These are phyloP conservation scores for Drosophila arizonae DNA, from an alignment of 1,140 invertebrate species.

Conservation along the genomic window DNA sequence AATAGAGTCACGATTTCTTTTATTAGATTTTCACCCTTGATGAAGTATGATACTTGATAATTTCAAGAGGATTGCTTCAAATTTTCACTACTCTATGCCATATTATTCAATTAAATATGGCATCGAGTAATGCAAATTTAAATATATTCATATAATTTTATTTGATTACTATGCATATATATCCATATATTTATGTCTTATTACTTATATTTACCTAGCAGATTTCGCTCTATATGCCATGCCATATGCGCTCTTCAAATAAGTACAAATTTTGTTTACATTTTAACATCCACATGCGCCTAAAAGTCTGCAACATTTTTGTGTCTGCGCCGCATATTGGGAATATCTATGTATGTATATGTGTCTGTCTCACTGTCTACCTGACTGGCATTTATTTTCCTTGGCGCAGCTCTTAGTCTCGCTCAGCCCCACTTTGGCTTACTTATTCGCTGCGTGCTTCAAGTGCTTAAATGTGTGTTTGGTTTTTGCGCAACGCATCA, in stretches of 20 bases:
- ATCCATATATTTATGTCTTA: too few relatives aligned
- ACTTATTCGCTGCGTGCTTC: conserved; percentile 14
- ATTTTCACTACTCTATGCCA: background rate
- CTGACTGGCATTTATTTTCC: conserved; percentile 40
- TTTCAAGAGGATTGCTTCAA: too few relatives aligned
- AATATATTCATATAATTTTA: background rate
- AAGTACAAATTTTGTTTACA: background rate
- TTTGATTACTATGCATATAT: too few relatives aligned
- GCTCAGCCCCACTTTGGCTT: background rate
- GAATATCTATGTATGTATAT: conserved; percentile 2
- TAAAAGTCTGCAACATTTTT: conserved; percentile 71
- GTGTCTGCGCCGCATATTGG: conserved; percentile 29
- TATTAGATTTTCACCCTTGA: too few relatives aligned
- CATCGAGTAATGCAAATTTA: too few relatives aligned
- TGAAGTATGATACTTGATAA: too few relatives aligned
- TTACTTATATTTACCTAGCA: background rate
- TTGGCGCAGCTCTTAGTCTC: background rate
- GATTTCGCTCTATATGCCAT: too few relatives aligned
- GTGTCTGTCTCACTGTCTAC: conserved; percentile 7
- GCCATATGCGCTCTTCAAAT: background rate
- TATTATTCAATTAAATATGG: background rate
- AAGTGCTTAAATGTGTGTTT: conserved; percentile 40
- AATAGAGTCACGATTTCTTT: too few relatives aligned
- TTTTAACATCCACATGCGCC: conserved; percentile 21
- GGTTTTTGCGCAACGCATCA: conserved; percentile 35